Conservation (phyloP, 92 coral and sea anemone species). For the Muricea muricata region DNA sequence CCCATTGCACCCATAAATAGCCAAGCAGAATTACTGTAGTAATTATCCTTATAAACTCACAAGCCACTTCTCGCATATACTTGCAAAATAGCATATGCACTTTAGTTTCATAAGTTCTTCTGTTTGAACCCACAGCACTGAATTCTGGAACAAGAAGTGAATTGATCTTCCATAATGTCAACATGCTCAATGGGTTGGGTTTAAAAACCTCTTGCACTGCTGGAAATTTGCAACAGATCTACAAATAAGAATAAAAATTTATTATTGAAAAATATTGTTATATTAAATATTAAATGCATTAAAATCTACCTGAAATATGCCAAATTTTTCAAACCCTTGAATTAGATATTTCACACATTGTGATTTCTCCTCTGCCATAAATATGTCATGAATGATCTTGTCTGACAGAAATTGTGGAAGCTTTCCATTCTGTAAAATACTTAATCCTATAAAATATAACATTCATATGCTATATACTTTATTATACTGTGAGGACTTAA, state of each 20-base stretch:
- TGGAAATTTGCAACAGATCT: constrained; percentile 70
- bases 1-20: too few relatives aligned
- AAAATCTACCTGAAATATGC: constrained; percentile 28
- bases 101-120: constrained; percentile 58
- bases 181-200: constrained; percentile 30
- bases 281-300: too few relatives aligned
- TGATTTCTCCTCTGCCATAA: constrained; percentile 23
- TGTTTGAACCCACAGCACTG: constrained; percentile 64
- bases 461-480: too few relatives aligned
- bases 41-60: constrained; percentile 62
- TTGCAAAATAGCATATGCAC: constrained; percentile 63
- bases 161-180: constrained; percentile 64
- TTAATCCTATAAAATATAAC: constrained; percentile 45
- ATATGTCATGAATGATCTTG: constrained; percentile 39
- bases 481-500: too few relatives aligned
- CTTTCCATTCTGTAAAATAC: too few relatives aligned
- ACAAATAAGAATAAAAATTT: constrained; percentile 30
- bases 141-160: constrained; percentile 61
- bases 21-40: too few relatives aligned
- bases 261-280: background rate
- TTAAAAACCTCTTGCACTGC: constrained; percentile 58
- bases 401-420: constrained; percentile 53
- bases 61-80: constrained; percentile 73
- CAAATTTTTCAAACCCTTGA: constrained; percentile 13
- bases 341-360: constrained; percentile 10